A percentile compares a stretch with the other conserved stretches of the same genome.
Conservation (phyloP, 2,797 vertebrate genomes). For the Apogon talboti region DNA sequence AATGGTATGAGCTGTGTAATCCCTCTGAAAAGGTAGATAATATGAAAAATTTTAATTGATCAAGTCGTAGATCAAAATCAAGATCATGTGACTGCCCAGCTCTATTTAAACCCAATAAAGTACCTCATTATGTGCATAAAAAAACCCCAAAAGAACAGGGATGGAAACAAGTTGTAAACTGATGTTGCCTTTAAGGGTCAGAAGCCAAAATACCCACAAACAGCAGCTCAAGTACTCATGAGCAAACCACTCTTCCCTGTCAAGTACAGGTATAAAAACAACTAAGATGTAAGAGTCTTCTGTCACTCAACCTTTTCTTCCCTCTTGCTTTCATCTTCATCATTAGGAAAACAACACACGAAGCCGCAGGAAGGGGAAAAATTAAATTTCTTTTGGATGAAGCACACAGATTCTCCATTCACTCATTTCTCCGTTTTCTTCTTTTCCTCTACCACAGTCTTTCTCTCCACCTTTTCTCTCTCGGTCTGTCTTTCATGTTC, state of each 20-base stretch:
- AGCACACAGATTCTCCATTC: slow-evolving; percentile 19
- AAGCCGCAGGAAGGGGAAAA: slow-evolving; percentile 28
- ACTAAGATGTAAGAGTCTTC: not conserved
- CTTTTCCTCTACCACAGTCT: slow-evolving; percentile 32
- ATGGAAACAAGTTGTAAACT: no score
- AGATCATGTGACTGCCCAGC: no score
- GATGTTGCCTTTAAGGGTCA: no score
- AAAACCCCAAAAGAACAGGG: no score
- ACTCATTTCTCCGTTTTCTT: slow-evolving; percentile 21
- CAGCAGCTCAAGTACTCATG: not conserved
- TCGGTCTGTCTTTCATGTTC: slow-evolving; percentile 65
- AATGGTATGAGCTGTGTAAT: no score
- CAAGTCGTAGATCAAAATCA: no score
- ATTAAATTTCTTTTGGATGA: slow-evolving; percentile 27
- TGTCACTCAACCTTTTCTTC: slow-evolving; percentile 4
- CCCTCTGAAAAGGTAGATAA: no score
- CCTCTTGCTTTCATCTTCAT: slow-evolving; percentile 17
- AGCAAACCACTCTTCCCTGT: slow-evolving; percentile 5
- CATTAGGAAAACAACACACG: slow-evolving; percentile 20
- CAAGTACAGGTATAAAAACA: not conserved
- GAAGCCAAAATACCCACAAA: no score
- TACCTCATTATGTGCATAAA: no score
- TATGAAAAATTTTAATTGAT: no score
- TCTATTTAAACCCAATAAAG: no score
- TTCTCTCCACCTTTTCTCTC: slow-evolving; percentile 36